phyloP scores from a whole-genome alignment of 1,140 invertebrate genomes.

The Cyclina sinensis region DNA sequence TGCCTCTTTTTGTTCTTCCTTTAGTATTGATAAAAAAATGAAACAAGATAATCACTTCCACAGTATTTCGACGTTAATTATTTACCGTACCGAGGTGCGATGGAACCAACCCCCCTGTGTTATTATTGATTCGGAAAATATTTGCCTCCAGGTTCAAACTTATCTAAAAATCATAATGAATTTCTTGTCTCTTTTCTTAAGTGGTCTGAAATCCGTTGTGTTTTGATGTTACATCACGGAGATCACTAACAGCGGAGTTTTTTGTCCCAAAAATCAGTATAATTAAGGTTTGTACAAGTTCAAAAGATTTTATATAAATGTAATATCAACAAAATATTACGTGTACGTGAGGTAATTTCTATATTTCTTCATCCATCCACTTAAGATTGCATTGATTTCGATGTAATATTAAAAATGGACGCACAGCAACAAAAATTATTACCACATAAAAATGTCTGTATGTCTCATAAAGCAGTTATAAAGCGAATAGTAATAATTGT shows the following conservation, averaged over 20 bases:
- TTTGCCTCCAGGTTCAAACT: conserved; percentile 5
- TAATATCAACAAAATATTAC: conserved; percentile 3
- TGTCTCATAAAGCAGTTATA: not conserved
- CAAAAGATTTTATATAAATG: conserved; percentile 39
- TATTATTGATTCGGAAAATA: conserved; percentile 29
- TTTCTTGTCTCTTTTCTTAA: conserved; percentile 52
- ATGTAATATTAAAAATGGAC: not conserved
- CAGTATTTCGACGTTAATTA: conserved; percentile 31
- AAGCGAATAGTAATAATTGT: conserved; percentile 2
- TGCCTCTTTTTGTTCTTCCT: not conserved
- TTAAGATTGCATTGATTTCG: conserved; percentile 18
- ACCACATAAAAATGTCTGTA: not conserved
- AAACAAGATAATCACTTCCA: not conserved
- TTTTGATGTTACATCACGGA: conserved; percentile 49
- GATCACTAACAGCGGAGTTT: conserved; percentile 30
- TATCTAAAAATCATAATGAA: conserved; percentile 54
- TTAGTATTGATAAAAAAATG: not conserved
- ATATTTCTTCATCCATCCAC: conserved; percentile 1
- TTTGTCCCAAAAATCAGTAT: conserved; percentile 38
- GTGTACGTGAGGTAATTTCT: conserved; percentile 2
- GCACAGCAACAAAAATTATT: conserved; percentile 5
- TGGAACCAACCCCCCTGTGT: not conserved
- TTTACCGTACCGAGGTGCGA: conserved; percentile 16
- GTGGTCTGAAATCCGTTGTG: conserved; percentile 44
- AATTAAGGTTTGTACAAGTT: conserved; percentile 24